Evolutionary conservation across 2,797 vertebrate genomes (phyloP), one percentile per base, ranked within the genome.

Genomic region (Galagoides demidoff): DNA sequence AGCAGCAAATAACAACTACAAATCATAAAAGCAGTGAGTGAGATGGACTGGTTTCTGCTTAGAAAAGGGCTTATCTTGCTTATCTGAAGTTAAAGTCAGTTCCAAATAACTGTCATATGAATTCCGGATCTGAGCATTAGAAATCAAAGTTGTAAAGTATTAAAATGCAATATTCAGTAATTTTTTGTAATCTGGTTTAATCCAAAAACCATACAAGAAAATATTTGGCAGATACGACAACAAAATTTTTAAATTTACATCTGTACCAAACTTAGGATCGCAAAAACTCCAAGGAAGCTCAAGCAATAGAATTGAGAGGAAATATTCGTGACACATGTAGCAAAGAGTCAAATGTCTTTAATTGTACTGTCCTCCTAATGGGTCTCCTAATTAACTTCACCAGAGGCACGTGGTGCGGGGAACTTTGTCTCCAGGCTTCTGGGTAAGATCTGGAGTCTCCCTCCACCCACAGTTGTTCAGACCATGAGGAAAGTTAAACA

Each of bases 141-240:
- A 76, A 85, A 34, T 76, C 13, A 77, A 95, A 82, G 22, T 63
- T 39, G 55, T 89, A 49, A 85, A 77, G 8, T 66, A 86, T 73
- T 81, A 59, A 87, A 90, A 79, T 90, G 20, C 85, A 95, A 89
- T 87, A 31, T 34, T 85, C 73, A 2, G 17, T 84, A 87, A 52
- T 43, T 79, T 57, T 92, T 92, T 37, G 73, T 71, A 79, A 87
- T 87, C 49, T 81, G 9, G 49, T 49, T 63, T 90, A 86, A 74
- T 92, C 64, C 19, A 68, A 43, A 94, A 52, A 83, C 20, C 10
- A 20, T 43, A 79, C 20, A 83, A 19, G 76, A 74, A 95, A 83
- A 87, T 89, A 70, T 86, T 22, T 55, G n/a, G 52, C 29, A 89
- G 17, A 73, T 63, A 52, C 16, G 7, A 52, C 71, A 34, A 81